Conservation (phyloP, 2,797 vertebrate genomes). For the Epinephelus awoara region DNA sequence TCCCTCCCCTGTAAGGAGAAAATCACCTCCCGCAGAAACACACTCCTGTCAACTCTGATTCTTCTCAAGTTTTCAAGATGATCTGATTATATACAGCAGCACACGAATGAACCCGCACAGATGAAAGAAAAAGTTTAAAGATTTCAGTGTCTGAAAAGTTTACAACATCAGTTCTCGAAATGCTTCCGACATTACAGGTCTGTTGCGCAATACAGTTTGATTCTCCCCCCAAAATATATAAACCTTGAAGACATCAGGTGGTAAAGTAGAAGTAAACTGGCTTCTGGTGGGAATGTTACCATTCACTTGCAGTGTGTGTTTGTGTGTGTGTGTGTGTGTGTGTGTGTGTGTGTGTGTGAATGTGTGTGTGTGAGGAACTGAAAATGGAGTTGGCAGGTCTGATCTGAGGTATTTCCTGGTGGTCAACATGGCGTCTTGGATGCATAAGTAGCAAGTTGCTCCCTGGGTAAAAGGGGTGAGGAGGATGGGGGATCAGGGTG, state of each 20-base stretch:
- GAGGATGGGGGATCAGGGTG: constrained; percentile 54
- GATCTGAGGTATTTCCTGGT: constrained; percentile 85
- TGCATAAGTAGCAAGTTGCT: constrained; percentile 86
- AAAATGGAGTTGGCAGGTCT: constrained; percentile 65
- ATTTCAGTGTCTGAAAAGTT: background rate
- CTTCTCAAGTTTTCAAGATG: constrained; percentile 64
- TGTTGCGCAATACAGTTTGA: constrained; percentile 41
- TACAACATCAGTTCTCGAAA: constrained; percentile 46
- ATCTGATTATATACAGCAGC: constrained; percentile 80
- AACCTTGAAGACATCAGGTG: constrained; percentile 69
- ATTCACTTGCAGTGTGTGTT: constrained; percentile 29
- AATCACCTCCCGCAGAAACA: constrained; percentile 33
- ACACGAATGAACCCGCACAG: constrained; percentile 53
- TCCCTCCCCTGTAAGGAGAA: constrained; percentile 3
- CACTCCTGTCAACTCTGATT: constrained; percentile 46
- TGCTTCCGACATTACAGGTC: constrained; percentile 39
- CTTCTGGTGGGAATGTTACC: constrained; percentile 62
- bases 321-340: constrained; percentile 23
- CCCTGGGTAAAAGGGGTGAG: constrained; percentile 69
- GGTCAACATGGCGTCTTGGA: constrained; percentile 81
- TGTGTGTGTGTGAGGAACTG: background rate
- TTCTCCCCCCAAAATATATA: constrained; percentile 4
- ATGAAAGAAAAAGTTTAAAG: constrained; percentile 9
- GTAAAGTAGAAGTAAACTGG: constrained; percentile 60
- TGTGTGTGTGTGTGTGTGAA: constrained; percentile 1